phyloP scores from a whole-genome alignment of 2,888 invertebrate genomes.

The Aporophyla lueneburgensis region DNA sequence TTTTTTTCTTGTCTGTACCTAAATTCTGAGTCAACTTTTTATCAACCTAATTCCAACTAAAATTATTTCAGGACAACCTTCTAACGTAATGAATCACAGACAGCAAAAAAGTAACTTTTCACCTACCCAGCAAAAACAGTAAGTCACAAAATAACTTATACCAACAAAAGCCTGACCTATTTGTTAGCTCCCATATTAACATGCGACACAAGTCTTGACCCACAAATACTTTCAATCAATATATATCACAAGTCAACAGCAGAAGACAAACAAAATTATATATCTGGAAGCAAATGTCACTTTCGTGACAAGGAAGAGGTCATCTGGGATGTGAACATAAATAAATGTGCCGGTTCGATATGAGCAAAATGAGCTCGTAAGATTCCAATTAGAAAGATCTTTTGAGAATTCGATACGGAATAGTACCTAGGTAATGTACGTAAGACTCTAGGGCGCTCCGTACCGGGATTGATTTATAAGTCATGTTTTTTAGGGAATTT shows the following conservation, averaged over 20 bases:
- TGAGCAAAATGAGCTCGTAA: not conserved
- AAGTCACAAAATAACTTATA: conserved; percentile 6
- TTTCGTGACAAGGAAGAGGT: conserved; percentile 15
- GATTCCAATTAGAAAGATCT: no score
- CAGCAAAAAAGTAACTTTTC: not conserved
- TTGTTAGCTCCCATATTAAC: conserved; percentile 23
- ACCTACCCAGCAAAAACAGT: conserved; percentile 4
- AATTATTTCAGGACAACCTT: not conserved
- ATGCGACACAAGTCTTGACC: conserved; percentile 30
- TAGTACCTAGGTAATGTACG: no score
- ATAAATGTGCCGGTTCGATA: not conserved
- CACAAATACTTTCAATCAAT: conserved; percentile 50
- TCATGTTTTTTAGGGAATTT: no score
- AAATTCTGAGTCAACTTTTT: not conserved
- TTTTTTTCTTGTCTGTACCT: no score
- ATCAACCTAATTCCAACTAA: not conserved
- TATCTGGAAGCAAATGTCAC: conserved; percentile 33
- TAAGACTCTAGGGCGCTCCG: no score
- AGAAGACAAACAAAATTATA: conserved; percentile 52
- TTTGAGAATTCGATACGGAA: no score
- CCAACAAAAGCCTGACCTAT: conserved; percentile 29
- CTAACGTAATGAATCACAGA: conserved; percentile 2
- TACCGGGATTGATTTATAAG: no score
- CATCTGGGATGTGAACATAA: not conserved
- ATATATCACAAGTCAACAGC: conserved; percentile 31